These are phyloP conservation scores for Lordiphosa andalusiaca DNA, from an alignment of 2,888 invertebrate genomes.

Conservation along the genomic window DNA sequence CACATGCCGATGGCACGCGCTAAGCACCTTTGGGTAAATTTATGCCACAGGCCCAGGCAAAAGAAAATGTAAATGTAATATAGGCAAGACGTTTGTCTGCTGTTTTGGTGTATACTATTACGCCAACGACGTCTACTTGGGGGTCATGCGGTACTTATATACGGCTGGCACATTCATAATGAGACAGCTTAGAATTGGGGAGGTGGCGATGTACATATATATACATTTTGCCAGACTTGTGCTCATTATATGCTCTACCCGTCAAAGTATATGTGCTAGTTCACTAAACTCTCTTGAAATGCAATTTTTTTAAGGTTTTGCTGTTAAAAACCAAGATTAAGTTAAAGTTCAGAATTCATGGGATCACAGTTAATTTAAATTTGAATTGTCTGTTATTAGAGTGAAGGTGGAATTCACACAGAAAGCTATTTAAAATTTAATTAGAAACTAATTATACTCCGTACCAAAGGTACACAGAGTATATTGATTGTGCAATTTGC, in stretches of 20 bases:
- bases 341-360: no score
- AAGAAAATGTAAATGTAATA: conserved; percentile 49
- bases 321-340: no score
- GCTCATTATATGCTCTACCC: not conserved
- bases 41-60: conserved; percentile 18
- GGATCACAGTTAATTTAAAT: no score
- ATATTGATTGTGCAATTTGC: no score
- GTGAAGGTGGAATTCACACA: no score
- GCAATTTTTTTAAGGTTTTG: no score
- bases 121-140: conserved; percentile 7
- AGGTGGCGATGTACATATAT: conserved; percentile 1
- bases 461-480: no score
- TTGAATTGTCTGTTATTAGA: no score
- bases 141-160: not conserved
- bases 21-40: conserved; percentile 18
- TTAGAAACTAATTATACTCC: no score
- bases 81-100: conserved; percentile 29
- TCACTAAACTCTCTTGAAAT: no score
- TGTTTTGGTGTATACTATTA: conserved; percentile 48
- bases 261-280: no score
- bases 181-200: conserved; percentile 3
- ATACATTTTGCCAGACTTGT: conserved; percentile 11
- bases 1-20: conserved; percentile 49
- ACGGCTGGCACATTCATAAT: conserved; percentile 10
- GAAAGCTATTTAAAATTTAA: no score